These are phyloP conservation scores for Hyperopisus bebe DNA, from an alignment of 2,113 vertebrate genomes.

Conservation along the genomic window DNA sequence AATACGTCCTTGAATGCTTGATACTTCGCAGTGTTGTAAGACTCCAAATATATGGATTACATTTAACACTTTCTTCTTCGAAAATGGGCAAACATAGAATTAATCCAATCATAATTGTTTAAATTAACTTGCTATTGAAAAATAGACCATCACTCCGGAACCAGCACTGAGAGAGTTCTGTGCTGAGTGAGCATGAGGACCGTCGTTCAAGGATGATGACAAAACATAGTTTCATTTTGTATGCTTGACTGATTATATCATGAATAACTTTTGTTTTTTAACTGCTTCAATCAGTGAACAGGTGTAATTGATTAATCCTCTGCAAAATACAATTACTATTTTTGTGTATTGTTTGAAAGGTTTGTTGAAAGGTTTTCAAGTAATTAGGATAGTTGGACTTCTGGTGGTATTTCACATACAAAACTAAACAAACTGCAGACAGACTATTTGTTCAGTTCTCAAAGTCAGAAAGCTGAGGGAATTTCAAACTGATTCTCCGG, in stretches of 20 bases:
- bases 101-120: neutral
- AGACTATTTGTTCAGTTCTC: neutral
- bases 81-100: neutral
- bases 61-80: neutral
- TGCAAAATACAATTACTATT: neutral
- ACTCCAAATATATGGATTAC: neutral
- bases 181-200: neutral
- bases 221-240: neutral
- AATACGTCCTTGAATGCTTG: neutral
- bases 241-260: neutral
- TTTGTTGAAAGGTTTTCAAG: too few species aligned
- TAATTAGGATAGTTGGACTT: neutral
- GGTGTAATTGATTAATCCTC: neutral
- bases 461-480: slow-evolving; percentile 9
- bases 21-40: neutral
- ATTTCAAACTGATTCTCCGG: neutral
- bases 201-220: neutral
- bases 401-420: neutral
- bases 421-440: neutral
- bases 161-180: neutral
- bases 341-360: neutral
- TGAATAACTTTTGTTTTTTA: neutral
- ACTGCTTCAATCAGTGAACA: neutral
- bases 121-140: neutral
- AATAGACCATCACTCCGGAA: neutral